A percentile compares a stretch with the other conserved stretches of the same genome.
Conservation (phyloP, 2,113 vertebrate species). For the Regulus satrapa region DNA sequence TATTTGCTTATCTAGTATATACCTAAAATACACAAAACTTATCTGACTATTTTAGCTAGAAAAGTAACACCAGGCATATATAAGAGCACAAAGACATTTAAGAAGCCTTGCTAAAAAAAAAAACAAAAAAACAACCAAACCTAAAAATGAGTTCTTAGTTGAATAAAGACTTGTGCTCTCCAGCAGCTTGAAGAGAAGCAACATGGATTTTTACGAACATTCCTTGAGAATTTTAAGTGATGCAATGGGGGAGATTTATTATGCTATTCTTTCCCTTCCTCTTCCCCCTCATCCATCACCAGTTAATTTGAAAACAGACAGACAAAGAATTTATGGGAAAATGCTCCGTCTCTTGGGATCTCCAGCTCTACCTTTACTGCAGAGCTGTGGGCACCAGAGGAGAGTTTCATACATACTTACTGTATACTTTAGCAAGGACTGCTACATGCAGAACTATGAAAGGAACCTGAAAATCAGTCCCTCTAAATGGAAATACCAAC, state of each 20-base stretch:
- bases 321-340: background rate
- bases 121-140: too few relatives aligned
- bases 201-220: background rate
- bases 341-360: background rate
- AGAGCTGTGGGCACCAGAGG: background rate
- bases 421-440: background rate
- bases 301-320: background rate
- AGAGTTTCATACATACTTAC: background rate
- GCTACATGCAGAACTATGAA: background rate
- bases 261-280: background rate
- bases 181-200: background rate
- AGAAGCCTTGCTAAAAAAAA: background rate
- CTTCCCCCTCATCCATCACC: background rate
- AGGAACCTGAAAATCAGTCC: background rate
- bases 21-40: background rate
- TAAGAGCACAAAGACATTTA: background rate
- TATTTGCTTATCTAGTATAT: background rate
- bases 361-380: background rate
- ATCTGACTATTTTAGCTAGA: background rate
- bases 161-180: background rate
- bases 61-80: background rate
- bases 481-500: background rate
- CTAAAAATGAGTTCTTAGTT: background rate
- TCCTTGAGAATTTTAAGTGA: background rate
- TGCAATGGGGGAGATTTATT: background rate